A percentile compares a stretch with the other conserved stretches of the same genome.
Conservation (phyloP, 2,888 invertebrate genomes). For the Caenorhabditis auriculariae region DNA sequence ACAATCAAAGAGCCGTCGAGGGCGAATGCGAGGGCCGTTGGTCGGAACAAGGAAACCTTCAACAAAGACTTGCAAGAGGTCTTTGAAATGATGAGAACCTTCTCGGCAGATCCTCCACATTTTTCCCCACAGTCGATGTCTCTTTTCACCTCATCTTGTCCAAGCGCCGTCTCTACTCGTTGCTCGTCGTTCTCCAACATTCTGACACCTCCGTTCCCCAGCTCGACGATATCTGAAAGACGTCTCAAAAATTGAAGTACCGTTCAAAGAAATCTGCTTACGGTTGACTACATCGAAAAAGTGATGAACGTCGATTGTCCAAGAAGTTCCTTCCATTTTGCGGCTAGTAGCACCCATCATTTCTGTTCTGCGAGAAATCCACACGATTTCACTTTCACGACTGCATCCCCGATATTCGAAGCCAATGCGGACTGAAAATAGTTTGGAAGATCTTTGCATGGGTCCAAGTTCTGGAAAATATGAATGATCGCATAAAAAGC, state of each 20-base stretch:
- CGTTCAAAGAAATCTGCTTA: conserved; percentile 60
- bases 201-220: conserved; percentile 91
- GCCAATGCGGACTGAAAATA: conserved; percentile 63
- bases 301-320: conserved; percentile 96
- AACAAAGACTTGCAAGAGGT: conserved; percentile 14
- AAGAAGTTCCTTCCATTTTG: conserved; percentile 70
- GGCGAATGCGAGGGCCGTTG: conserved; percentile 84
- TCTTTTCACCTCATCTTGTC: conserved; percentile 20
- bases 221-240: conserved; percentile 82
- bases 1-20: conserved; percentile 90
- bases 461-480: no score
- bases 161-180: conserved; percentile 16
- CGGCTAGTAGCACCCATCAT: conserved; percentile 65
- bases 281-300: conserved; percentile 98
- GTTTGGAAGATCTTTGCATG: background rate
- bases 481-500: no score
- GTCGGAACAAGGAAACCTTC: conserved; percentile 74
- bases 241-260: conserved; percentile 1
- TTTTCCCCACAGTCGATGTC: conserved; percentile 23
- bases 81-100: background rate
- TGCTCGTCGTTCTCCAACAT: conserved; percentile 63
- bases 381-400: conserved; percentile 79
- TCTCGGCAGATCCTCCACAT: background rate
- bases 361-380: conserved; percentile 91
- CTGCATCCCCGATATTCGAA: conserved; percentile 93